phyloP scores from a whole-genome alignment of 1,140 invertebrate genomes.

The Drosophila funebris region DNA sequence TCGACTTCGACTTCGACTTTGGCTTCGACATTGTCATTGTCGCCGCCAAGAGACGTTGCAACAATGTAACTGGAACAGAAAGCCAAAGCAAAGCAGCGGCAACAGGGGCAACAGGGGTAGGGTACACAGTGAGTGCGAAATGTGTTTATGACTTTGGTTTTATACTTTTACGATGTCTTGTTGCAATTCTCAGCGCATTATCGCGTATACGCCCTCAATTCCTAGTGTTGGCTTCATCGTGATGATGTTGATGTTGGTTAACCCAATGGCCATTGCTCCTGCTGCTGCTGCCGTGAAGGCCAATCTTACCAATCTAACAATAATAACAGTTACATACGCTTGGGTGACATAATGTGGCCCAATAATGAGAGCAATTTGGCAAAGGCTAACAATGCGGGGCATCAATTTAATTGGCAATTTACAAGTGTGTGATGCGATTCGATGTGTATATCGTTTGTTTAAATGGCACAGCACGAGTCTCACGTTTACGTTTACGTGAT shows the following conservation, averaged over 20 bases:
- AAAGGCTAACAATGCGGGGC: slow-evolving; percentile 29
- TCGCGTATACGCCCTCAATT: slow-evolving; percentile 28
- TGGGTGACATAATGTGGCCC: slow-evolving; percentile 43
- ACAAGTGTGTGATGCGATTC: not conserved
- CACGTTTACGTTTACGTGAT: slow-evolving; percentile 50
- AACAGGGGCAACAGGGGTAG: not conserved
- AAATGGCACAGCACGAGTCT: slow-evolving; percentile 31
- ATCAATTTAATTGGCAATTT: slow-evolving; percentile 26
- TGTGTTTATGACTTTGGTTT: slow-evolving; percentile 37
- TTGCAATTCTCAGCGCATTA: slow-evolving; percentile 31
- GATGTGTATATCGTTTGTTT: slow-evolving; percentile 3
- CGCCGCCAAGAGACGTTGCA: slow-evolving; percentile 32
- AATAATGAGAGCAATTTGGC: slow-evolving; percentile 39
- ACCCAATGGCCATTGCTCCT: slow-evolving; percentile 16
- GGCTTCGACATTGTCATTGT: slow-evolving; percentile 65
- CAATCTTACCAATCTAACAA: not conserved
- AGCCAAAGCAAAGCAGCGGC: not conserved
- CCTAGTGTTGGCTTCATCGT: not conserved
- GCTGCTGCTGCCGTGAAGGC: slow-evolving; percentile 7
- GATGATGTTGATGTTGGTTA: not conserved
- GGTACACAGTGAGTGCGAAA: slow-evolving; percentile 7
- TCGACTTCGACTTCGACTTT: not conserved
- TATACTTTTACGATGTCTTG: slow-evolving; percentile 20
- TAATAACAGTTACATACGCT: not conserved
- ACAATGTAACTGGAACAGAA: slow-evolving; percentile 59